Evolutionary conservation across 2,888 invertebrate genomes (phyloP).

Genomic region (Peribatodes rhomboidaria): DNA sequence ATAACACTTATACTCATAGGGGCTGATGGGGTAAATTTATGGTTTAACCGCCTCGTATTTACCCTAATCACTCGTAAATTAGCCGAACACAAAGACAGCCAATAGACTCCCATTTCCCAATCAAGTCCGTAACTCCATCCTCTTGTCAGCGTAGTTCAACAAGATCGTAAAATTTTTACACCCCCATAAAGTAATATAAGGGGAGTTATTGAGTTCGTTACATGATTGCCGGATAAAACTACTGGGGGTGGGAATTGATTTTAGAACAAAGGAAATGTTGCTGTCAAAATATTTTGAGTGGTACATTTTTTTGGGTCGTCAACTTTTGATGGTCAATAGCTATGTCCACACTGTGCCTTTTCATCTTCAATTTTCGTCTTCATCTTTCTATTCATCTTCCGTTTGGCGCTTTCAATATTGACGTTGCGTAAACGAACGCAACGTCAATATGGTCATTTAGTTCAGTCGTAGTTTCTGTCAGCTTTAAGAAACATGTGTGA

Average conservation of each 20-base stretch:
- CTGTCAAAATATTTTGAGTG: constrained; percentile 34
- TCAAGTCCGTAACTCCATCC: constrained; percentile 19
- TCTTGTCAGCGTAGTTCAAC: constrained; percentile 43
- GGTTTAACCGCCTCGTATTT: constrained; percentile 11
- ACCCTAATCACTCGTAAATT: constrained; percentile 28
- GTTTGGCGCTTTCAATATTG: too few relatives aligned
- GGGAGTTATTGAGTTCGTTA: constrained; percentile 41
- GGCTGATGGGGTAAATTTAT: constrained; percentile 6
- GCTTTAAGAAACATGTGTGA: too few relatives aligned
- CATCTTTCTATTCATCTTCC: too few relatives aligned
- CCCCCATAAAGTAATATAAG: constrained; percentile 48
- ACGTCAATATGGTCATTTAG: too few relatives aligned
- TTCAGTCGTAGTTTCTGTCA: too few relatives aligned
- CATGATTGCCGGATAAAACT: constrained; percentile 38
- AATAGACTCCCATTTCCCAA: constrained; percentile 29
- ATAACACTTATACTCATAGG: neutral
- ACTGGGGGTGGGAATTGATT: constrained; percentile 35
- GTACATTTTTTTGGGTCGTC: constrained; percentile 7
- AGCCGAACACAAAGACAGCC: constrained; percentile 32
- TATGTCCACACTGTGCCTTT: too few relatives aligned
- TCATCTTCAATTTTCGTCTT: too few relatives aligned
- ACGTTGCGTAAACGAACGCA: too few relatives aligned
- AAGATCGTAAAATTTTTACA: constrained; percentile 53
- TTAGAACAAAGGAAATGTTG: constrained; percentile 30
- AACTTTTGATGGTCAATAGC: constrained; percentile 1